Conservation (phyloP, 2,888 invertebrate species). For the Nymphalis urticae region DNA sequence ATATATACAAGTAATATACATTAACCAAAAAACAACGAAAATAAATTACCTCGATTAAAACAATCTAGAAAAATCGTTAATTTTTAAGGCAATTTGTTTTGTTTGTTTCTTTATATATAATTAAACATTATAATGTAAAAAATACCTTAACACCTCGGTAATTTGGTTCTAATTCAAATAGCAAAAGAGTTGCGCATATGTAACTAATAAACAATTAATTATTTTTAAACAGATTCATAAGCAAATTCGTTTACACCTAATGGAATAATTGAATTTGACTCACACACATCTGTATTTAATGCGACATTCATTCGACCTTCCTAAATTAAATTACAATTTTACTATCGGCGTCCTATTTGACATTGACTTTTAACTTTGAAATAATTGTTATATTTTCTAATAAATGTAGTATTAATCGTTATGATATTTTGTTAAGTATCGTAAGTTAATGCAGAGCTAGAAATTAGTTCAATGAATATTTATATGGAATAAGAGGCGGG, state of each 20-base stretch:
- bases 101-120: background rate
- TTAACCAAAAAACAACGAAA: too few species aligned
- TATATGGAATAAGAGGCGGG: too few species aligned
- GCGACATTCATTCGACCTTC: background rate
- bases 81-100: background rate
- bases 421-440: too few species aligned
- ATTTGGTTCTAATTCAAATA: background rate
- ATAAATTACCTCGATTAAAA: background rate
- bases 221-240: background rate
- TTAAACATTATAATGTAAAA: background rate
- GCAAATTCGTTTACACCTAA: background rate
- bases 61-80: background rate
- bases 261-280: background rate
- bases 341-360: background rate
- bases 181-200: background rate
- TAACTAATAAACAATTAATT: background rate
- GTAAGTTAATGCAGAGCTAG: too few species aligned
- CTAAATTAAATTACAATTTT: conserved; percentile 3
- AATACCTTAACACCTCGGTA: background rate
- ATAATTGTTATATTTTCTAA: background rate
- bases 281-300: background rate
- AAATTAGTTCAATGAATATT: too few species aligned
- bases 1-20: too few species aligned
- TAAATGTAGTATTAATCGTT: too few species aligned
- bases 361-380: background rate